These are phyloP conservation scores for rabbit (Oryctolagus cuniculus) DNA, from an alignment of 2,113 vertebrate genomes.

Conservation along the genomic window DNA sequence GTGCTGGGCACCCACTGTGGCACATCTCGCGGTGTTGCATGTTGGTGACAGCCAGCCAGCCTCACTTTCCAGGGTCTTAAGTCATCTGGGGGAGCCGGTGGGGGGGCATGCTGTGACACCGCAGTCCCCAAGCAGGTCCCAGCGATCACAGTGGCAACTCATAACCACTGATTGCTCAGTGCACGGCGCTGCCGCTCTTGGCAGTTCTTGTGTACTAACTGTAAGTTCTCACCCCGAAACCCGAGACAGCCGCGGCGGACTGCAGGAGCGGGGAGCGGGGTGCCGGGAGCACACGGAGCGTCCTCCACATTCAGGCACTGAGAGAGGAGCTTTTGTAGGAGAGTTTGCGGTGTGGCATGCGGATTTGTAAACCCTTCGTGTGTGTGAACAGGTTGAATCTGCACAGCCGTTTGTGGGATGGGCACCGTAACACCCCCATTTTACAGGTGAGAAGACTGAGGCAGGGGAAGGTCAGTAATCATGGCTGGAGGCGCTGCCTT, in stretches of 20 bases:
- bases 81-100: background rate
- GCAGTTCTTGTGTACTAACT: background rate
- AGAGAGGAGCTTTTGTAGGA: accelerated
- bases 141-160: background rate
- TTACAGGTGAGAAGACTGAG: background rate
- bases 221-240: background rate
- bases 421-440: background rate
- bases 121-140: background rate
- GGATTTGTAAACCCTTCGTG: accelerated
- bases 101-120: background rate
- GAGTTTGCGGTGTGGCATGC: background rate
- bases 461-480: background rate
- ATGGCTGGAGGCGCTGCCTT: accelerated
- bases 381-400: background rate
- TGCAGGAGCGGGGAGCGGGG: too few relatives aligned
- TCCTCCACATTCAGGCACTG: accelerated
- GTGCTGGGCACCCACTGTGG: accelerated
- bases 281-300: too few relatives aligned
- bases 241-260: background rate
- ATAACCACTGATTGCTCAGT: accelerated
- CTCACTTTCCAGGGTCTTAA: background rate
- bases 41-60: background rate
- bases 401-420: background rate
- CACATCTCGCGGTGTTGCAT: accelerated
- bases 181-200: background rate